A percentile compares a stretch with the other conserved stretches of the same genome.
phyloP scores from a whole-genome alignment of 2,113 vertebrate species.

The Emydura subglobosa region DNA sequence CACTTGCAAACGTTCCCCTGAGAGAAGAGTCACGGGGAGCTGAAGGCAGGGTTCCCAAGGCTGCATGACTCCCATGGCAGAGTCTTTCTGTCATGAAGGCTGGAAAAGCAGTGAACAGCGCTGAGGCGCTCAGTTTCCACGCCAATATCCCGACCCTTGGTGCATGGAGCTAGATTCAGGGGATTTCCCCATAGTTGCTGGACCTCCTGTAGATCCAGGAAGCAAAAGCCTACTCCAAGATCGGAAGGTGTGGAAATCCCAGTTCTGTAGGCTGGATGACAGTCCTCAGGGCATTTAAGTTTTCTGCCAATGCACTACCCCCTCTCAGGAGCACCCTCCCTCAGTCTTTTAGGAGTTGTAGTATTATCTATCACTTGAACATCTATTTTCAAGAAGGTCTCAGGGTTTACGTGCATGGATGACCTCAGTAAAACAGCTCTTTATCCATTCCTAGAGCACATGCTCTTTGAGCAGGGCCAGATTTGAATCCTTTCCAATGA shows the following conservation, averaged over 20 bases:
- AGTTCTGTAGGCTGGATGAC: neutral
- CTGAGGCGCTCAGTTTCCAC: neutral
- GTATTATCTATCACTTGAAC: neutral
- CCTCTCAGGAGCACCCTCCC: neutral
- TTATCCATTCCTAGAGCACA: accelerated
- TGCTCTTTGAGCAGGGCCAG: neutral
- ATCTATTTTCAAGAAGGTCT: accelerated
- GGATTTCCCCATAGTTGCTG: neutral
- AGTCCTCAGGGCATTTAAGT: neutral
- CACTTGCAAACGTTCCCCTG: neutral
- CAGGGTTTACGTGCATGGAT: accelerated
- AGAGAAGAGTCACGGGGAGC: neutral
- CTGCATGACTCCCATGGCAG: neutral
- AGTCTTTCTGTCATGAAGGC: accelerated
- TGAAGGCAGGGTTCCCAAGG: neutral
- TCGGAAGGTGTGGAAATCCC: neutral
- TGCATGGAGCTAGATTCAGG: neutral
- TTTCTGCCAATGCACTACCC: too few species aligned
- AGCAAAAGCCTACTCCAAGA: neutral
- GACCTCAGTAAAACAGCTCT: accelerated
- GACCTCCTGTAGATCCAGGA: neutral
- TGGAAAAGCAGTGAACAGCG: neutral
- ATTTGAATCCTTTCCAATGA: neutral
- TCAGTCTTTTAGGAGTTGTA: neutral
- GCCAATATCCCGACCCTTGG: neutral